Conservation (phyloP, 2,113 vertebrate species). For the Fulmarus glacialis region DNA sequence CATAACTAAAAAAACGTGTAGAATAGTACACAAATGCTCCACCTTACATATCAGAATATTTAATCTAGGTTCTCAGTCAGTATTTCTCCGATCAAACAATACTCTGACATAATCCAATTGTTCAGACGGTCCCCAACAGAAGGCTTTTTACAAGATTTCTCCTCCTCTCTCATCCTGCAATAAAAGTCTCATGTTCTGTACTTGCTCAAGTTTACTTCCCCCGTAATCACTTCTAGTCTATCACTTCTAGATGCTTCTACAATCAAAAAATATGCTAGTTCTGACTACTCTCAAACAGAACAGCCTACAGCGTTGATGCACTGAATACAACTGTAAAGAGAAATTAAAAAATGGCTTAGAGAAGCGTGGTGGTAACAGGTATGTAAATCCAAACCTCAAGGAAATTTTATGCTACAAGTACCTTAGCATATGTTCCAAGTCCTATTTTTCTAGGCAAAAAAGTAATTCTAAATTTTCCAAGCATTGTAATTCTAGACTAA, state of each 20-base stretch:
- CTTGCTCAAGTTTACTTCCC: background rate
- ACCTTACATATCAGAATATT: background rate
- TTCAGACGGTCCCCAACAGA: background rate
- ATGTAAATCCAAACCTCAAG: background rate
- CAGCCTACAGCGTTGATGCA: background rate
- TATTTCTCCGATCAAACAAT: background rate
- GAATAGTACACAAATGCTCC: background rate
- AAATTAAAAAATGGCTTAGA: background rate
- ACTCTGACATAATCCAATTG: background rate
- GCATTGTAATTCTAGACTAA: background rate
- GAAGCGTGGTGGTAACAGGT: fast-evolving
- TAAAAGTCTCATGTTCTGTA: background rate
- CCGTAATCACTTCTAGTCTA: fast-evolving
- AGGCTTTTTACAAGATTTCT: background rate
- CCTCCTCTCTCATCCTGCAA: background rate
- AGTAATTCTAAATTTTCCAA: background rate
- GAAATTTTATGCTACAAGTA: background rate
- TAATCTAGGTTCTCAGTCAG: background rate
- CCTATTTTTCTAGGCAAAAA: background rate
- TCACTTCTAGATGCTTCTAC: background rate
- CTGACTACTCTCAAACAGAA: background rate
- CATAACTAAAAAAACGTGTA: background rate
- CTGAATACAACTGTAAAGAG: background rate
- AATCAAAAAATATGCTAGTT: background rate
- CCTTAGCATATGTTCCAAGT: too few species aligned